Evolutionary conservation across 2,797 vertebrate species (phyloP).

Genomic region (Pangasius macronema): DNA sequence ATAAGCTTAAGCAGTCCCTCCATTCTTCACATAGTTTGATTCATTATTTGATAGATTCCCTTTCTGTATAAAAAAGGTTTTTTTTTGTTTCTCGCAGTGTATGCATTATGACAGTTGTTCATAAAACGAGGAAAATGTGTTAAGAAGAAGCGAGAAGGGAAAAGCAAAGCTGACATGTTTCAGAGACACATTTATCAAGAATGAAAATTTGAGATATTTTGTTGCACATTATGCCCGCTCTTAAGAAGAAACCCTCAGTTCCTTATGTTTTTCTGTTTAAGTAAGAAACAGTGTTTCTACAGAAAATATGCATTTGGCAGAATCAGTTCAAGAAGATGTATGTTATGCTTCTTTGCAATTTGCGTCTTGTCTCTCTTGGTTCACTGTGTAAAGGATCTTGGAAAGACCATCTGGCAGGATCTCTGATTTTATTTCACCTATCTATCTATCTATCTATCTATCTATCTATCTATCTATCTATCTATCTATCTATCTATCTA

Average conservation of each 20-base stretch:
- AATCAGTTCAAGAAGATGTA: neutral
- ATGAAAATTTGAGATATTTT: conserved; percentile 12
- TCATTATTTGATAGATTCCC: conserved; percentile 26
- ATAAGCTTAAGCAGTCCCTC: conserved; percentile 14
- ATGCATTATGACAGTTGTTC: conserved; percentile 22
- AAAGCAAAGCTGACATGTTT: conserved; percentile 17
- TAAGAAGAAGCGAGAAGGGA: neutral
- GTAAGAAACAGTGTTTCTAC: neutral
- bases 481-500: too few relatives aligned
- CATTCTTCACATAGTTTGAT: conserved; percentile 7
- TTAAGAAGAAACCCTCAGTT: neutral
- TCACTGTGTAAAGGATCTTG: too few relatives aligned
- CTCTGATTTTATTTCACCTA: neutral
- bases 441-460: too few relatives aligned
- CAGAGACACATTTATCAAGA: conserved; percentile 30
- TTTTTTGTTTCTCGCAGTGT: neutral
- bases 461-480: too few relatives aligned
- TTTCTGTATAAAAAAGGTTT: neutral
- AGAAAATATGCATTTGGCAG: neutral
- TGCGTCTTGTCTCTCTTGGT: neutral
- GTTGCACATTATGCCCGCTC: conserved; percentile 1
- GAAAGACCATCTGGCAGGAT: neutral
- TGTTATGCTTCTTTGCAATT: neutral
- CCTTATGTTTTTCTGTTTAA: neutral
- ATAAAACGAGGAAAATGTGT: neutral